These are phyloP conservation scores for Lycocorax pyrrhopterus DNA, from an alignment of 2,113 vertebrate species.

Conservation along the genomic window DNA sequence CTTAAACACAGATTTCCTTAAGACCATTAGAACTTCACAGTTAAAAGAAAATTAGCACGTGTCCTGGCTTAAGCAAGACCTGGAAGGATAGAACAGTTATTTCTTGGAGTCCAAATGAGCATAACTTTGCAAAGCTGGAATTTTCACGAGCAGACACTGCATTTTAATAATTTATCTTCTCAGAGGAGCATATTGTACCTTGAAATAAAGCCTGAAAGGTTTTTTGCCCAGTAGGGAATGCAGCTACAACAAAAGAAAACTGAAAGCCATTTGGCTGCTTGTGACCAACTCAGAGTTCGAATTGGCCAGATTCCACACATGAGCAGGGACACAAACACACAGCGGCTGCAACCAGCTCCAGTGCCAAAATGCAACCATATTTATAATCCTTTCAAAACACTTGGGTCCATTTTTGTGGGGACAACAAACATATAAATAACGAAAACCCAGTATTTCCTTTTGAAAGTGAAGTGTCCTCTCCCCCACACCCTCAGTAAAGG, in stretches of 20 bases:
- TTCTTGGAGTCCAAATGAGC: slow-evolving; percentile 31
- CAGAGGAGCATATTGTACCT: slow-evolving; percentile 41
- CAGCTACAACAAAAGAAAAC: slow-evolving; percentile 64
- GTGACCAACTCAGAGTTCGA: background rate
- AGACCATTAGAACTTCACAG: background rate
- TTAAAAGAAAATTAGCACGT: slow-evolving; percentile 7
- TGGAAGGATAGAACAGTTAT: slow-evolving; percentile 15
- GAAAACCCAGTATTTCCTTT: slow-evolving; percentile 41
- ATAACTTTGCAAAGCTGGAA: slow-evolving; percentile 4
- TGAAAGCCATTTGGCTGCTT: slow-evolving; percentile 61
- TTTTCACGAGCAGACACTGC: slow-evolving; percentile 38
- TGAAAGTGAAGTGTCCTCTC: background rate
- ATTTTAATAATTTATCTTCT: slow-evolving; percentile 70
- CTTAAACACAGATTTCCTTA: slow-evolving; percentile 28
- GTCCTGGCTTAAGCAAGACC: slow-evolving; percentile 42
- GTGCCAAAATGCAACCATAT: slow-evolving; percentile 73
- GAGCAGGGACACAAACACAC: background rate
- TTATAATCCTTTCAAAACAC: slow-evolving; percentile 71
- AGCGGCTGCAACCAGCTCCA: background rate
- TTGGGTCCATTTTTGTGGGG: slow-evolving; percentile 57
- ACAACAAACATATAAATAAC: slow-evolving; percentile 53
- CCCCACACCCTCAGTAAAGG: background rate
- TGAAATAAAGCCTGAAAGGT: slow-evolving; percentile 49
- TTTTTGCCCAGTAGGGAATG: slow-evolving; percentile 52
- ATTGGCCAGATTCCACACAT: slow-evolving; percentile 55